These are phyloP conservation scores for Halcyon senegalensis DNA, from an alignment of 2,113 vertebrate genomes.

Conservation along the genomic window DNA sequence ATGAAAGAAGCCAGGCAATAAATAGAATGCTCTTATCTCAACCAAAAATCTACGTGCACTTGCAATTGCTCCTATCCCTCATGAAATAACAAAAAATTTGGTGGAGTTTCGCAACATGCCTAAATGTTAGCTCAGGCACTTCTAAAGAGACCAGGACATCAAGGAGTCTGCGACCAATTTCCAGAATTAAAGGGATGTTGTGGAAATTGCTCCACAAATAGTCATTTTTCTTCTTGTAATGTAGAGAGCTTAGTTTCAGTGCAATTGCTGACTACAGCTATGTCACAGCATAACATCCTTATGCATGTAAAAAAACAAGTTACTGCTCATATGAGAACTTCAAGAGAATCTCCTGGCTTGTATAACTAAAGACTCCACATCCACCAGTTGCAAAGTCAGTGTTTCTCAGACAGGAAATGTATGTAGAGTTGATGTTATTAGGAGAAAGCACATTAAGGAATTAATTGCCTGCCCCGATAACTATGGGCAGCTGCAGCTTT, in stretches of 20 bases:
- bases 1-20: neutral
- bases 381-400: neutral
- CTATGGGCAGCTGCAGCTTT: neutral
- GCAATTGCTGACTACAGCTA: neutral
- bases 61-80: neutral
- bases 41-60: neutral
- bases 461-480: neutral
- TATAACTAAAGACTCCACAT: neutral
- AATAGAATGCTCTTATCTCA: neutral
- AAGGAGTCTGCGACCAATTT: neutral
- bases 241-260: neutral
- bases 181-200: neutral
- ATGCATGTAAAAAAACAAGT: neutral
- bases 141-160: neutral
- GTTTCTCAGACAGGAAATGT: neutral
- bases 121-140: neutral
- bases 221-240: neutral
- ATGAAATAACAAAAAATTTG: neutral
- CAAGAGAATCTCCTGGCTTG: neutral
- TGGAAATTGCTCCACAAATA: neutral
- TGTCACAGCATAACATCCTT: neutral
- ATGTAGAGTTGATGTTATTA: neutral
- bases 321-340: fast-evolving
- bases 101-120: neutral
- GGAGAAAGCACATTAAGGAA: neutral